These are phyloP conservation scores for Andrena bucephala DNA, from an alignment of 2,888 invertebrate genomes.

Conservation along the genomic window DNA sequence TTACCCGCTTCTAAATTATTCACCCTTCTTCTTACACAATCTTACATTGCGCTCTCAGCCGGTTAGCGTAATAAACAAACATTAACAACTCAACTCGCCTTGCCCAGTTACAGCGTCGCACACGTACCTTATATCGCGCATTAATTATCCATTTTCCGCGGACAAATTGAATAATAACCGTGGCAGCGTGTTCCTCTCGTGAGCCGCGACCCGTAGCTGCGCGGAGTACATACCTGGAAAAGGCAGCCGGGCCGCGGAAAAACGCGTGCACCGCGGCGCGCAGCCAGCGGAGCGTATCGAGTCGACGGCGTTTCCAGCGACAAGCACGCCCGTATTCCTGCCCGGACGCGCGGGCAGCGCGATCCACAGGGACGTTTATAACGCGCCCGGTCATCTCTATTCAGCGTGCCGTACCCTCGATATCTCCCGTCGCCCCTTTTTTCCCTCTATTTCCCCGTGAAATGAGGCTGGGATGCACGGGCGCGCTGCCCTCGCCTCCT, in stretches of 20 bases:
- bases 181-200: not conserved
- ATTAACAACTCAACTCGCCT: too few relatives aligned
- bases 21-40: too few relatives aligned
- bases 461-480: conserved; percentile 78
- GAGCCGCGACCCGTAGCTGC: not conserved
- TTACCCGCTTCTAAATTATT: too few relatives aligned
- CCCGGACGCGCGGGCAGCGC: conserved; percentile 38
- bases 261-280: conserved; percentile 1
- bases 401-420: conserved; percentile 70
- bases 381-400: conserved; percentile 76
- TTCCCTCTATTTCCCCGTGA: conserved; percentile 77
- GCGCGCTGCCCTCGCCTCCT: conserved; percentile 42
- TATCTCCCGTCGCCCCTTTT: conserved; percentile 72
- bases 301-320: conserved; percentile 41
- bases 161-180: not conserved
- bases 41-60: too few relatives aligned
- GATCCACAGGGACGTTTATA: conserved; percentile 62
- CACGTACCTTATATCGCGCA: too few relatives aligned
- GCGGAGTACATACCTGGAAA: not conserved
- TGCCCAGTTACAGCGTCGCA: too few relatives aligned
- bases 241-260: not conserved
- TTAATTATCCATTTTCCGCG: too few relatives aligned
- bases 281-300: conserved; percentile 12
- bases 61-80: too few relatives aligned
- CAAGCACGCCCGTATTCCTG: conserved; percentile 40